Evolutionary conservation across 2,113 vertebrate genomes (phyloP), one percentile per base, ranked within the genome.

Genomic region (Archocentrus centrarchus): DNA sequence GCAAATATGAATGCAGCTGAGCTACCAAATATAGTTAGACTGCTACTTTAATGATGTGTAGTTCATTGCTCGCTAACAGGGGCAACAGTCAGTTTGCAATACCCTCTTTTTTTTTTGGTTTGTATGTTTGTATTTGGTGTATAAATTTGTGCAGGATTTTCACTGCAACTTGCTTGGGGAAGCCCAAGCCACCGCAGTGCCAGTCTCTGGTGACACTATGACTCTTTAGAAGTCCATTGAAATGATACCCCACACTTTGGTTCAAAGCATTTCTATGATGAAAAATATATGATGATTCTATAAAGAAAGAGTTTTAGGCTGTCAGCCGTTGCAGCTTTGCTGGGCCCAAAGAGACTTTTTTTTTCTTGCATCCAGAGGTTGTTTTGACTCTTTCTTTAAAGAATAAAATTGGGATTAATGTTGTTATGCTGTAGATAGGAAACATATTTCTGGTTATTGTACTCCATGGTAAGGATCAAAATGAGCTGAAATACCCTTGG

Each of bases 251-350:
- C 70, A 77, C 41, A 87, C 79, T 83, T 80, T 47, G 50, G 81
- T 92, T 93, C 87, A 92, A 92, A 92, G 88, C 20, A 3, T 53
- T 20, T 63, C 81, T 85, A n/a, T 93, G 85, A 94, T 94, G 76
- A 92, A 94, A 93, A 90, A 92, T 91, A 85, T 81, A 94, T 90
- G 82, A 86, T 89, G 70, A 68, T 89, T 78, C 81, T 68, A 58
- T 91, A 86, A 87, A 90, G 87, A 88, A 76, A 62, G 79, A 77
- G 50, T 81, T 90, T 85, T 75, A 53, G 84, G 87, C 66, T 92
- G 84, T 92, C 89, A 92, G 80, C 89, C 78, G 79, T 86, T 90
- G 86, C 62, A 90, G 62, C 44, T 75, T 79, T 24, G n/a, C 30
- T 59, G 44, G 70, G 80, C 86, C 88, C 57, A 68, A 81, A 55